Evolutionary conservation across 2,797 vertebrate species (phyloP).

Genomic region (Leuciscus waleckii): DNA sequence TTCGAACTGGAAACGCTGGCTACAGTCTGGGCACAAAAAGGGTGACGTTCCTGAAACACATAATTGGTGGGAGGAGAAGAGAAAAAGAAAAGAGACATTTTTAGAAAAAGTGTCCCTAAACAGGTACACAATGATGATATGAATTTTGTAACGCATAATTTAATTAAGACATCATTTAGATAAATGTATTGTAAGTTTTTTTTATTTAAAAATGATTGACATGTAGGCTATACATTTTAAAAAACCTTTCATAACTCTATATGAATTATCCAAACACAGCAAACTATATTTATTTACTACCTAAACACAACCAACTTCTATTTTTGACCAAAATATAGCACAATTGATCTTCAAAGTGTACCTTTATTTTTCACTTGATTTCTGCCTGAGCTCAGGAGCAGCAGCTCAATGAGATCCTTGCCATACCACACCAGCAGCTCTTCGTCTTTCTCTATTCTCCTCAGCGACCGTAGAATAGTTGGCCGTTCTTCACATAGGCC

Average conservation of each 20-base stretch:
- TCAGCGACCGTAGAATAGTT: conserved; percentile 94
- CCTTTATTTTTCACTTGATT: conserved; percentile 87
- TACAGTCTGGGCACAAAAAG: conserved; percentile 90
- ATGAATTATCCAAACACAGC: neutral
- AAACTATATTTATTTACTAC: neutral
- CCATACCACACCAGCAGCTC: conserved; percentile 97
- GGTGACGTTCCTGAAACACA: conserved; percentile 81
- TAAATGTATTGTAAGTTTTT: neutral
- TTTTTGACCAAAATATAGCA: neutral
- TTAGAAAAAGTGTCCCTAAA: neutral
- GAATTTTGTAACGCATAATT: neutral
- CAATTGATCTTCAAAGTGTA: conserved; percentile 62
- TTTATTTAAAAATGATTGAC: neutral
- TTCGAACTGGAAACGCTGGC: conserved; percentile 95
- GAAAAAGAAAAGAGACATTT: neutral
- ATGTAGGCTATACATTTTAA: neutral
- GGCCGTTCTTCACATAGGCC: conserved; percentile 96
- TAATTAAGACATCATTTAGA: neutral
- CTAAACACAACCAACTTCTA: neutral
- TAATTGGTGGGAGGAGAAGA: neutral
- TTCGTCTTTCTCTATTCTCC: conserved; percentile 95
- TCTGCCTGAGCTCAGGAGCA: conserved; percentile 85
- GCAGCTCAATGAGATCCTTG: conserved; percentile 90
- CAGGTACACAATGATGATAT: neutral
- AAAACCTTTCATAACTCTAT: neutral